Conservation (phyloP, 2,797 vertebrate genomes). For the Heteromormyrus szaboi region DNA sequence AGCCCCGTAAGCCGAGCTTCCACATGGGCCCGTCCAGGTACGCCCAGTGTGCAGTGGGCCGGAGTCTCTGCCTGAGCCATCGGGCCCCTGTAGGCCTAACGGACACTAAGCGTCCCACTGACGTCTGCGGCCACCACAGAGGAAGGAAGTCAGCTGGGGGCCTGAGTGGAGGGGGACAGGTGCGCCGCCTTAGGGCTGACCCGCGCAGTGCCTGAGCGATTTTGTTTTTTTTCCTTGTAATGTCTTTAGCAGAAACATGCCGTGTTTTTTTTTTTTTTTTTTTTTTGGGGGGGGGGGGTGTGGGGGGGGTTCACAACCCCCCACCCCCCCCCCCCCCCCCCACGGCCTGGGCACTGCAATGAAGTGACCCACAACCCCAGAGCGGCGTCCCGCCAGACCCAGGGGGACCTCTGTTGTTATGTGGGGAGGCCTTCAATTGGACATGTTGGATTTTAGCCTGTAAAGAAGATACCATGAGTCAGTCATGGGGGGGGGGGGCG, state of each 20-base stretch:
- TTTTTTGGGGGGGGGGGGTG: not conserved
- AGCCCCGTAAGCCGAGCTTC: not conserved
- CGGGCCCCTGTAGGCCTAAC: not conserved
- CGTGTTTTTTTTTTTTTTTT: not conserved
- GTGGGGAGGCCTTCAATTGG: constrained; percentile 29
- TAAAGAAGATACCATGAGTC: constrained; percentile 25
- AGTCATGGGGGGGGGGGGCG: constrained; percentile 24
- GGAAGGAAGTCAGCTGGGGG: not conserved
- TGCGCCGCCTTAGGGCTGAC: constrained; percentile 18
- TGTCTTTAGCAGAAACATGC: constrained; percentile 32
- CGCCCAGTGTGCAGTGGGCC: not conserved
- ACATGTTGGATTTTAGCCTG: constrained; percentile 37
- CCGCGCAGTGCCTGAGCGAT: constrained; percentile 10
- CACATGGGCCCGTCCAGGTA: not conserved
- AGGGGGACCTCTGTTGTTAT: constrained; percentile 7
- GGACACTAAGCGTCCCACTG: not conserved
- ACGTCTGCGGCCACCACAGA: too few species aligned
- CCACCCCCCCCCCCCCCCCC: not conserved
- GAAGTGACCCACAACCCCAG: not conserved
- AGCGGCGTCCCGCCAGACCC: constrained; percentile 6
- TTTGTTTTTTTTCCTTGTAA: constrained; percentile 25
- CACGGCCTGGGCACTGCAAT: not conserved
- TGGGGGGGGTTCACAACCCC: not conserved
- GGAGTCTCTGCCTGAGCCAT: not conserved
- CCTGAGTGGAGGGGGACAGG: not conserved